Evolutionary conservation across 64 coral and sea anemone species (phyloP), one percentile per base, ranked within the genome.

Genomic region (Pocillopora verrucosa): DNA sequence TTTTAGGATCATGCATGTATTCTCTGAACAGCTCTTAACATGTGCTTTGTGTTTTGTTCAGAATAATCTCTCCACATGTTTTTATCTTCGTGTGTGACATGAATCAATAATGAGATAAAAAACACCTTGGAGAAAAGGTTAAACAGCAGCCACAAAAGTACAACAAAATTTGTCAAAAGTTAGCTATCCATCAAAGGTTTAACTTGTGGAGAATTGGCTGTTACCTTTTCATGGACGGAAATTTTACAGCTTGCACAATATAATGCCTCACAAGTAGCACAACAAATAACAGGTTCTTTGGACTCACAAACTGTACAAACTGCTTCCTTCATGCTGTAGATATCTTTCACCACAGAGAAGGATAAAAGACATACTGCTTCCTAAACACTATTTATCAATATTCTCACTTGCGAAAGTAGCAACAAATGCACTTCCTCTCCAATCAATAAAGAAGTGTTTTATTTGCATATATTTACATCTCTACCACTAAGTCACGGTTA

Each of bases 201-300:
- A 85, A 85, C 22, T 85, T 4, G 72, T 26, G 65, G 38, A 51
- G 69, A 22, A 22, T 51, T 57, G 38, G 10, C 19, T 87, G 9
- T 87, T 51, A 92, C 90, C 90, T 92, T 86, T 59, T 59, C 74
- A 74, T 92, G 90, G 17, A 87, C 63, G 5, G 84, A 59, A 37
- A 87, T 36, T 68, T 79, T 92, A 63, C 90, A 92, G 45, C 38
- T 65, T 78, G 79, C 65, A 61, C 90, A 92, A 76, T 92, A 92
- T 5, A 92, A 75, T 59, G 90, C 83, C 67, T 92, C 90, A 92
- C 90, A 92, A 59, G 82, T 87, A 24, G 90, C 90, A 92, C 90
- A 92, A 86, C 90, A 92, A 58, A 92, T 80, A 34, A 92, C 90
- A 35, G 90, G 90, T 25, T 92, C 90, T 26, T 87, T 92, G 9